Base-by-base conservation (phyloP, 2,113 vertebrate genomes). In the Gnathonemus echidnorhynchus region DNA sequence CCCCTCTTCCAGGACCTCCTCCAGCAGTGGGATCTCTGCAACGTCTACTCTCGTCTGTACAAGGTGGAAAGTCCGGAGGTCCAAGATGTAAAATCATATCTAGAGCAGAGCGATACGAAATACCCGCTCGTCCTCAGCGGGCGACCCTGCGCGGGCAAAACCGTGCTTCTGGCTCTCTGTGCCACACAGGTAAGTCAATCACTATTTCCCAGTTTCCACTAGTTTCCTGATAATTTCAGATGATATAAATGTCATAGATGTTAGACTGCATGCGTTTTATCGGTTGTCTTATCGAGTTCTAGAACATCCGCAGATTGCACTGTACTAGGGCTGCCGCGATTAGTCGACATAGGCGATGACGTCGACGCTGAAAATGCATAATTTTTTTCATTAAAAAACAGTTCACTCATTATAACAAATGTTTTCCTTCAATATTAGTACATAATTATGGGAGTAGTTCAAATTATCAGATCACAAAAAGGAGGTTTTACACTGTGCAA, bases 121-220 rank as follows among this genome's bases (percentile, higher is more conserved):
- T 19, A 91, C 89, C 96, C 95, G 2, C 91, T 97, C 45, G 90
- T 97, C 90, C 92, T 97, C 31, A 91, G 89, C 24, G 96, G 96
- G 88, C 94, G 95, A 0, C 94, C 95, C 0, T 96, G 96, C 91
- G 94, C 94, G 50, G 96, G 96, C 35, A 97, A 97, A 91, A 95
- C 95, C 0, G 95, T 96, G 48, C 92, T 97, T 83, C 88, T 96
- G 49, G 95, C 96, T 49, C 93, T 95, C 87, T 96, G 96, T 90
- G 92, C 95, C 92, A 92, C 90, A 85, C 94, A 96, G 94, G 96
- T 96, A 89, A 83, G 42, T 77, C 84, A 15, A 2, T 87, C 49
- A 39, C 49, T 53, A 5, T 46, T 24, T 52, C 21, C 21, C 45
- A 48, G 45, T 46, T 86, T 66, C 58, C 21, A 52, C 13, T 35